phyloP scores from a whole-genome alignment of 2,797 vertebrate species.

The Mastacembelus armatus region DNA sequence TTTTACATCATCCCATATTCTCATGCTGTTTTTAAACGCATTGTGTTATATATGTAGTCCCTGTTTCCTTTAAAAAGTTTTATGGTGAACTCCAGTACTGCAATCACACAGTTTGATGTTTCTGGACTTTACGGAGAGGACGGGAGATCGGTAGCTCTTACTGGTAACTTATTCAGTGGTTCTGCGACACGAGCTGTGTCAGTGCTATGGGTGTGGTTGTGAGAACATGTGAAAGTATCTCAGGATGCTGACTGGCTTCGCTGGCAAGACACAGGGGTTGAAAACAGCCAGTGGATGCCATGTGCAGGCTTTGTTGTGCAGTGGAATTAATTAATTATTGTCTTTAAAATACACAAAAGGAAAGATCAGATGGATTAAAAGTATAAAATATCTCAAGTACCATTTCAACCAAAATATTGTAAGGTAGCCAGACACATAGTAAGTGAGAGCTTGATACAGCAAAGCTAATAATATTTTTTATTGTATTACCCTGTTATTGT shows the following conservation, averaged over 20 bases:
- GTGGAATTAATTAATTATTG: constrained; percentile 7
- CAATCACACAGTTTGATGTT: constrained; percentile 14
- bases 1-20: constrained; percentile 38
- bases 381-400: background rate
- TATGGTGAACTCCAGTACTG: constrained; percentile 9
- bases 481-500: constrained; percentile 24
- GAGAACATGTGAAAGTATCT: constrained; percentile 17
- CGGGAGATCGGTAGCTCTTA: background rate
- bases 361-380: background rate
- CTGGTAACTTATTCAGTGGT: background rate
- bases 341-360: background rate
- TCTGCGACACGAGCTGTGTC: background rate
- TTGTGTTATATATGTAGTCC: constrained; percentile 4
- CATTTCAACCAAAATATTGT: constrained; percentile 15
- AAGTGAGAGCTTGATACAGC: constrained; percentile 17
- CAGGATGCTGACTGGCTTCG: constrained; percentile 40
- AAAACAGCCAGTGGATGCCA: background rate
- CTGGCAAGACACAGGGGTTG: constrained; percentile 26
- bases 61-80: constrained; percentile 21
- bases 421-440: background rate
- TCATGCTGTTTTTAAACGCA: constrained; percentile 34
- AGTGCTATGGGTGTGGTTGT: constrained; percentile 2
- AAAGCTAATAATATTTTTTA: constrained; percentile 33
- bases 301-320: constrained; percentile 9
- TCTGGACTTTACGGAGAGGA: background rate